phyloP scores from a whole-genome alignment of 2,797 vertebrate species.

The Euphonia xanthogaster region DNA sequence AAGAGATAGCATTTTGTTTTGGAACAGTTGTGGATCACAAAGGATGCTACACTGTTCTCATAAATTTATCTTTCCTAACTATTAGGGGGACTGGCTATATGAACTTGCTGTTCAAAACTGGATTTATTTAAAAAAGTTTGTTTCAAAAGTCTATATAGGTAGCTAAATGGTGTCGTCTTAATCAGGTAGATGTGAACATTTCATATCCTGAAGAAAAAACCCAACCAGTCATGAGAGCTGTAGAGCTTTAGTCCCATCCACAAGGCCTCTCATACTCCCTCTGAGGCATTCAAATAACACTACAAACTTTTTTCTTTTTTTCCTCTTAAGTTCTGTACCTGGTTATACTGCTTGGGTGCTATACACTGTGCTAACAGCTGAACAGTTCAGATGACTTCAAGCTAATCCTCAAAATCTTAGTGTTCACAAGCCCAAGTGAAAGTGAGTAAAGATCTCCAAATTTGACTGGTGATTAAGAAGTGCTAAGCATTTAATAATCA shows the following conservation, averaged over 20 bases:
- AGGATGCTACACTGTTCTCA: background rate
- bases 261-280: background rate
- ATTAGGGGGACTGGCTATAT: background rate
- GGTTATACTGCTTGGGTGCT: background rate
- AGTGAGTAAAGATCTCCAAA: background rate
- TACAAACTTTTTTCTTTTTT: background rate
- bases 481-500: background rate
- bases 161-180: background rate
- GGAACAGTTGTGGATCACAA: background rate
- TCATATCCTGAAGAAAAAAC: background rate
- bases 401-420: background rate
- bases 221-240: background rate
- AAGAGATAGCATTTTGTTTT: background rate
- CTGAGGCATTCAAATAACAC: background rate
- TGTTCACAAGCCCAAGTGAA: background rate
- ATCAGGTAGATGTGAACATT: background rate
- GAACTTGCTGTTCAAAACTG: background rate
- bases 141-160: background rate
- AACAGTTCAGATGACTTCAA: background rate
- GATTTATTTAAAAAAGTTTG: background rate
- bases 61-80: background rate
- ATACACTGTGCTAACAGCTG: background rate
- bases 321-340: background rate
- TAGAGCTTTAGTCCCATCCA: background rate
- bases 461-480: background rate